Evolutionary conservation across 64 coral and sea anemone species (phyloP), one percentile per base, ranked within the genome.

Genomic region (Stichodactyla helianthus): DNA sequence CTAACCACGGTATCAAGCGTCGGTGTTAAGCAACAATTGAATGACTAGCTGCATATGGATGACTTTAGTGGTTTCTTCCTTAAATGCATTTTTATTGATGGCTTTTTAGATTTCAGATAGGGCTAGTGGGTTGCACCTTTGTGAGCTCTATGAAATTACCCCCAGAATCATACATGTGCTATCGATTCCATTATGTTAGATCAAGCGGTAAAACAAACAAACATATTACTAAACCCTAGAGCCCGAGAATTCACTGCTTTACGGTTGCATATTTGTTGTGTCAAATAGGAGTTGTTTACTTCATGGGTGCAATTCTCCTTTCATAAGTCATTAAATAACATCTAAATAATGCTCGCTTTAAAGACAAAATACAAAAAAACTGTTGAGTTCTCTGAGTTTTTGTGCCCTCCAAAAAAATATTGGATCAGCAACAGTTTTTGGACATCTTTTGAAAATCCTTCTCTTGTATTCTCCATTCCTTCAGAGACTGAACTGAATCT

Each of bases 61-160:
- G 78, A 28, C n/a, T 54, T 18, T 81, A 81, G 78, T 52, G 78
- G 78, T 81, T 81, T 81, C n/a, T 7, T 22, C 62, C 26, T 20
- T 81, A 81, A 81, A 81, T 81, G 78, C 26, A 50, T 81, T 81
- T 81, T 81, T 54, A 81, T 54, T 81, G 78, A 81, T 81, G 51
- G 78, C 78, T 81, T 81, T 81, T 81, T 81, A 81, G 78, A 81
- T 81, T 81, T 28, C 5, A 81, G 78, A 81, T 81, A 81, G 78
- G 18, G 5, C 44, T 27, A 79, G 77, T 28, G 68, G 25, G 68
- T 74, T 74, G 68, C 10, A 31, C 68, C 12, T 31, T 74, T 74
- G 25, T 74, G 68, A 31, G 68, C 68, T 74, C 68, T 74, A 27
- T 74, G 68, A 74, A 74, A 31, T 74, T 74, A 74, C 25, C 68